phyloP scores from a whole-genome alignment of 1,140 invertebrate species.

The Thereuonema tuberculata region DNA sequence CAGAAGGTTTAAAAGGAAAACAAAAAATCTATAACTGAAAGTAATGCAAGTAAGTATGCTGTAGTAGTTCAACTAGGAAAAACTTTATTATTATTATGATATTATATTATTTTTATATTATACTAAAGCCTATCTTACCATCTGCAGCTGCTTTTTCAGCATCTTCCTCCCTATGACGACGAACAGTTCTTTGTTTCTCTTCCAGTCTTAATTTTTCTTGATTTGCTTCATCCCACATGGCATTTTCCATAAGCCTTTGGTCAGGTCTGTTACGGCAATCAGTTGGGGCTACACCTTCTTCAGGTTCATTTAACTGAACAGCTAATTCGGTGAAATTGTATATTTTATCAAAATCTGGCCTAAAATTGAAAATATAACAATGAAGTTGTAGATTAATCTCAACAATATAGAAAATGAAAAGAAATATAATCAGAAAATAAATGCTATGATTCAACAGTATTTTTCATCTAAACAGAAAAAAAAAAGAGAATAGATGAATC shows the following conservation, averaged over 20 bases:
- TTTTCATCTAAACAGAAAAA: no score
- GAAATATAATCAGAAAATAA: neutral
- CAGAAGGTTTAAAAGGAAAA: no score
- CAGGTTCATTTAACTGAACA: slow-evolving; percentile 88
- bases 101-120: no score
- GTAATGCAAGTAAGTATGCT: no score
- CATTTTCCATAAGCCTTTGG: slow-evolving; percentile 95
- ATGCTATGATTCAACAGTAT: neutral
- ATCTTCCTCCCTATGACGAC: slow-evolving; percentile 57
- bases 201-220: slow-evolving; percentile 75
- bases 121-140: no score
- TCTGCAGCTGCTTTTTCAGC: slow-evolving; percentile 59
- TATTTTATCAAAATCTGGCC: slow-evolving; percentile 55
- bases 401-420: slow-evolving; percentile 12
- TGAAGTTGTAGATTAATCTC: neutral
- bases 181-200: slow-evolving; percentile 75
- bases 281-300: slow-evolving; percentile 84
- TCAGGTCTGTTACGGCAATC: slow-evolving; percentile 88
- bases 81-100: no score
- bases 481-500: no score
- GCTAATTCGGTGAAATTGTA: slow-evolving; percentile 93
- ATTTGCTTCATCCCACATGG: slow-evolving; percentile 93
- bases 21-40: no score
- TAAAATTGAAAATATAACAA: slow-evolving; percentile 29
- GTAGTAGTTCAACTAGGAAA: no score